Percentiles rank a stretch among this genome's conserved stretches.
phyloP scores from a whole-genome alignment of 2,888 invertebrate genomes.

The Mactromeris polynyma region DNA sequence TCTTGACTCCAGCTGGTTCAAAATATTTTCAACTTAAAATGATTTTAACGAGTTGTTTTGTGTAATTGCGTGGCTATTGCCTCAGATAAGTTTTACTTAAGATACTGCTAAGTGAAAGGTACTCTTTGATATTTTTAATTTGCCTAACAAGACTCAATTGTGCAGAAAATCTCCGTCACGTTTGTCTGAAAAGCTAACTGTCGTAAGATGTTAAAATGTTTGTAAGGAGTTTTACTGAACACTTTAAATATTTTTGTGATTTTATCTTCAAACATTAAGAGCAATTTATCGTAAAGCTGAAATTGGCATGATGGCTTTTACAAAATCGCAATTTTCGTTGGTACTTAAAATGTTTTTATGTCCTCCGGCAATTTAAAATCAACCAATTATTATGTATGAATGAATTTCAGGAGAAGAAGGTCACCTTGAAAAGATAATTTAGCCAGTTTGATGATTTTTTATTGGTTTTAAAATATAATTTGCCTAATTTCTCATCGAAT shows the following conservation, averaged over 20 bases:
- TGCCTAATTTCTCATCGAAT: too few species aligned
- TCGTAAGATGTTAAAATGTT: conserved; percentile 22
- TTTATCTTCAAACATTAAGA: conserved; percentile 8
- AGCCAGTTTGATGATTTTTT: neutral
- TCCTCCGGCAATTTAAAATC: neutral
- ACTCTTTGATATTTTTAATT: neutral
- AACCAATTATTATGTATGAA: neutral
- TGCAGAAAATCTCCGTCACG: neutral
- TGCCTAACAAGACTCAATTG: neutral
- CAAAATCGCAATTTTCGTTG: neutral
- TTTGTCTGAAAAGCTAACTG: neutral
- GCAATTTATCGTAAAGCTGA: conserved; percentile 6
- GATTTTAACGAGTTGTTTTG: neutral
- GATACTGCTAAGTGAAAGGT: neutral
- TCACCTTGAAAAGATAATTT: neutral
- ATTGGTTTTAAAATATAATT: neutral
- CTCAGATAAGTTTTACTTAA: neutral
- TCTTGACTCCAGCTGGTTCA: too few species aligned
- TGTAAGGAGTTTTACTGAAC: conserved; percentile 14
- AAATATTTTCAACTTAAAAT: neutral
- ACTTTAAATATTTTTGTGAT: conserved; percentile 2
- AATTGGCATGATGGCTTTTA: neutral
- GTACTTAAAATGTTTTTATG: neutral
- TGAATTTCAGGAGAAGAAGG: neutral
- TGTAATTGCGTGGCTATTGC: neutral